Percentiles rank a stretch among this genome's conserved stretches.
These are phyloP conservation scores for Ips typographus DNA, from an alignment of 1,140 invertebrate genomes.

Conservation along the genomic window DNA sequence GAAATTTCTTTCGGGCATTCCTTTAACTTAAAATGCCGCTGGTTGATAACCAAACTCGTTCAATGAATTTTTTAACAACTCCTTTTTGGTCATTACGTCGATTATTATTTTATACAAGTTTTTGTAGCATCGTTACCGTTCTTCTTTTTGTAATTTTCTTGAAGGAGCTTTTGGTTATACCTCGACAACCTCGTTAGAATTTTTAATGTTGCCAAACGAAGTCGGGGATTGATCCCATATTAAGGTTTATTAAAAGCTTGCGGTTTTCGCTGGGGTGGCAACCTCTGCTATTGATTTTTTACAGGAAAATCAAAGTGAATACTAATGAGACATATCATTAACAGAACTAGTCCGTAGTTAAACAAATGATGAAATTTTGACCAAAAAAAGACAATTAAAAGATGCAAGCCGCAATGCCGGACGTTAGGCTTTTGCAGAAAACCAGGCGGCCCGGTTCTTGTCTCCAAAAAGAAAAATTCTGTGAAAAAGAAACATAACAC, in stretches of 20 bases:
- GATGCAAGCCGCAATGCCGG: constrained; percentile 29
- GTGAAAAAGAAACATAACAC: constrained; percentile 29
- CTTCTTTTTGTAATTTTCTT: constrained; percentile 23
- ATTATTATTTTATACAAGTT: constrained; percentile 33
- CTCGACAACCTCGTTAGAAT: constrained; percentile 8
- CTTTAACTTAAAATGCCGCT: constrained; percentile 27
- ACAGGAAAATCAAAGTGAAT: no score
- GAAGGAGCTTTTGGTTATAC: constrained; percentile 3
- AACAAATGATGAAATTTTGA: neutral
- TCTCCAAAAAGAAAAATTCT: constrained; percentile 33
- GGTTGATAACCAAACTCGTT: constrained; percentile 28
- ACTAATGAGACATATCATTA: no score
- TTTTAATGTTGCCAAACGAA: neutral
- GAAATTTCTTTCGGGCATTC: constrained; percentile 29
- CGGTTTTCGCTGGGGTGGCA: no score
- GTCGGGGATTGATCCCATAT: no score
- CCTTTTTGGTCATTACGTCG: constrained; percentile 30
- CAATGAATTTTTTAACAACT: constrained; percentile 33
- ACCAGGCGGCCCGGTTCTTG: constrained; percentile 30
- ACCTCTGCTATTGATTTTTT: no score
- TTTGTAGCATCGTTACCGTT: constrained; percentile 20
- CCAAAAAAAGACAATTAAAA: constrained; percentile 30
- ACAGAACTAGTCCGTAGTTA: no score
- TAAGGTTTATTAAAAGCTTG: no score
- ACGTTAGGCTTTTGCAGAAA: constrained; percentile 34